phyloP scores from a whole-genome alignment of 2,888 invertebrate species.

The Drosophila heteroneura region DNA sequence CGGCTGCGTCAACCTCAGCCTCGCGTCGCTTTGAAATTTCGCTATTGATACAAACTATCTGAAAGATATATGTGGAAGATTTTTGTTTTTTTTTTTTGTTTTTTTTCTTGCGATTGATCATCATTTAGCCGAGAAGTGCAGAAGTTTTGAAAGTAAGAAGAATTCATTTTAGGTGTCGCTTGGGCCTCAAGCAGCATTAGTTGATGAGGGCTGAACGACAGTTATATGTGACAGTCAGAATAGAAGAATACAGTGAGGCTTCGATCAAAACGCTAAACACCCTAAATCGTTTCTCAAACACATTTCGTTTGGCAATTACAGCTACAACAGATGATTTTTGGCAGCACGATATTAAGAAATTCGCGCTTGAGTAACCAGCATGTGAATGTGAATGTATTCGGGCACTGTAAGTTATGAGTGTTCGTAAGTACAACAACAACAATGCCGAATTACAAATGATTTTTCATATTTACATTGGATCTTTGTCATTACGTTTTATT shows the following conservation, averaged over 20 bases:
- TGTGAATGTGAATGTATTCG: slow-evolving; percentile 5
- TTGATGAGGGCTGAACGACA: background rate
- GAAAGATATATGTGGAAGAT: slow-evolving; percentile 69
- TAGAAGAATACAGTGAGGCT: background rate
- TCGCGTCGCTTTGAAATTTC: slow-evolving; percentile 66
- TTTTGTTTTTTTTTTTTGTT: slow-evolving; percentile 48
- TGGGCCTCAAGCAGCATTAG: background rate
- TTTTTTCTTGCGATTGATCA: slow-evolving; percentile 62
- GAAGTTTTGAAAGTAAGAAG: background rate
- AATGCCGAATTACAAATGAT: slow-evolving; percentile 14
- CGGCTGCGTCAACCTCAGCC: slow-evolving; percentile 49
- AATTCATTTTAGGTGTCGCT: background rate
- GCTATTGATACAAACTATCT: slow-evolving; percentile 79
- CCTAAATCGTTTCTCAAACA: slow-evolving; percentile 37
- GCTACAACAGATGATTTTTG: slow-evolving; percentile 20
- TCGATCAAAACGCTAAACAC: slow-evolving; percentile 11
- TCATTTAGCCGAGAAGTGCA: slow-evolving; percentile 40
- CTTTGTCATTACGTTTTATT: slow-evolving; percentile 26
- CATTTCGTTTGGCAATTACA: slow-evolving; percentile 34
- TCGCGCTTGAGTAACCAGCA: slow-evolving; percentile 41
- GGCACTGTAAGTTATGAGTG: slow-evolving; percentile 3
- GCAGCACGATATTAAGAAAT: slow-evolving; percentile 20
- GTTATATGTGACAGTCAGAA: background rate
- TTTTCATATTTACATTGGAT: slow-evolving; percentile 8
- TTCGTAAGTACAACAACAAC: background rate